Evolutionary conservation across 1,140 invertebrate genomes (phyloP).

Genomic region (Aphidius ervi): DNA sequence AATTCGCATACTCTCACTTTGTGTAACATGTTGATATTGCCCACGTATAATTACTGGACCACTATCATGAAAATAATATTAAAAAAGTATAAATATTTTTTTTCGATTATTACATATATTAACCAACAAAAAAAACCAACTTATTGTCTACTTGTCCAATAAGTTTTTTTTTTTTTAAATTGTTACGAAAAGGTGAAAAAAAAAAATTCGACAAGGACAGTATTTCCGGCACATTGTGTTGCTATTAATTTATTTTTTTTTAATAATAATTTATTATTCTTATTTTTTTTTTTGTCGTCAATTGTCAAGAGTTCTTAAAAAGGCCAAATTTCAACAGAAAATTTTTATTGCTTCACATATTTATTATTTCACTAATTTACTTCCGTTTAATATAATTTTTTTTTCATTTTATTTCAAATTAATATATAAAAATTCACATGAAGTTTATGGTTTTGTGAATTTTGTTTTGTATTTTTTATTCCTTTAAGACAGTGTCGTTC

Average conservation of each 20-base stretch:
- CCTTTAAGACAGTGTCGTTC: no score
- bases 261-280: neutral
- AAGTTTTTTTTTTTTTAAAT: neutral
- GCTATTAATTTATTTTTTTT: no score
- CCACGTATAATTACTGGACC: constrained; percentile 22
- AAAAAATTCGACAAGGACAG: neutral
- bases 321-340: neutral
- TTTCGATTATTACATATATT: neutral
- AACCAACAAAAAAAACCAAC: neutral
- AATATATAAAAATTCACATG: no score
- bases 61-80: neutral
- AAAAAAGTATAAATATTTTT: neutral
- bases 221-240: constrained; percentile 15
- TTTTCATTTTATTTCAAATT: no score
- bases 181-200: neutral
- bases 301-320: neutral
- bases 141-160: neutral
- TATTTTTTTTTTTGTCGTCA: neutral
- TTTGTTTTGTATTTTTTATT: no score
- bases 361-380: no score
- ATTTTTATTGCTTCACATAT: no score
- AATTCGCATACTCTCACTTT: constrained; percentile 38
- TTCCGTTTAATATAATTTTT: no score
- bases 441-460: no score
- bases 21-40: constrained; percentile 10